Percentiles rank a stretch among this genome's conserved stretches.
Conservation (phyloP, 2,113 vertebrate genomes). For the Zapornia atra region DNA sequence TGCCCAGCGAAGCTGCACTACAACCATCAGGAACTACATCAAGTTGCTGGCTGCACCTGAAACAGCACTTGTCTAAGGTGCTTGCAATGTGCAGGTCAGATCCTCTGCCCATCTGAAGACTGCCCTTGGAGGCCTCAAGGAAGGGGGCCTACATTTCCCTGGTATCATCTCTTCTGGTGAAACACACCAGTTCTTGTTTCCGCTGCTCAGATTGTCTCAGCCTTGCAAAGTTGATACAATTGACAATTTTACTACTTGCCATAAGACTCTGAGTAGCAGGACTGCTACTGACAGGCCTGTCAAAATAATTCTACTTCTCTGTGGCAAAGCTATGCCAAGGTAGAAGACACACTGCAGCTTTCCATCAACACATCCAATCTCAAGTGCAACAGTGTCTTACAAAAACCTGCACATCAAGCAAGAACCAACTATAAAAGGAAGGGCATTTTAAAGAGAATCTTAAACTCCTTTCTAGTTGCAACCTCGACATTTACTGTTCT, state of each 20-base stretch:
- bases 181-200: neutral
- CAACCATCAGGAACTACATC: neutral
- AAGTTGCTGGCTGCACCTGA: neutral
- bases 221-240: neutral
- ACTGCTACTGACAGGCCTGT: neutral
- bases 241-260: neutral
- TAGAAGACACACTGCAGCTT: neutral
- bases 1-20: neutral
- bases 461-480: neutral
- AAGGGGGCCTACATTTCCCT: neutral
- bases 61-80: neutral
- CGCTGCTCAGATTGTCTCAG: neutral
- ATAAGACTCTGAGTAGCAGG: neutral
- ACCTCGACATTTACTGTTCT: neutral
- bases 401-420: neutral
- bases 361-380: neutral
- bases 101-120: neutral
- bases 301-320: neutral
- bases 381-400: neutral
- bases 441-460: neutral
- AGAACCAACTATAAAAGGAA: neutral
- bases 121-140: fast-evolving
- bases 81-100: neutral
- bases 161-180: neutral
- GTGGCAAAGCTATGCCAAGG: neutral